Percentiles rank a stretch among this genome's conserved stretches.
Conservation (phyloP, 2,888 invertebrate genomes). For the Balanococcus diminutus region DNA sequence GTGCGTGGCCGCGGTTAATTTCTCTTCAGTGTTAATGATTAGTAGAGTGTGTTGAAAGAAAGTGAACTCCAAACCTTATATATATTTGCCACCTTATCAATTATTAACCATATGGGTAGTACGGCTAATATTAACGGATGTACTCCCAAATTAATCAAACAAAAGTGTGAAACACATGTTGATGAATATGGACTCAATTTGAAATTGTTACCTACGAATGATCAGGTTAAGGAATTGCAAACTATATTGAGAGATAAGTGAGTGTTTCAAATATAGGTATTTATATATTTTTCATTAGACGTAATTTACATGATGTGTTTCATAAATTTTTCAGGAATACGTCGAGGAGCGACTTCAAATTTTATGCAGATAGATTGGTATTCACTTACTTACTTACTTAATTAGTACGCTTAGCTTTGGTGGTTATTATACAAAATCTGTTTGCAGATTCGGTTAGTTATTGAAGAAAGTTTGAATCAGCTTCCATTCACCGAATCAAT, state of each 20-base stretch:
- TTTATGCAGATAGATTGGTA: constrained; percentile 93
- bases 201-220: constrained; percentile 74
- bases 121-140: constrained; percentile 49
- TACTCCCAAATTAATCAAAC: constrained; percentile 25
- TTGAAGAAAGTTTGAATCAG: constrained; percentile 97
- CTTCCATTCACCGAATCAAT: constrained; percentile 89
- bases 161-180: constrained; percentile 24
- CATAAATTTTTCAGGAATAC: constrained; percentile 75
- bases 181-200: constrained; percentile 63
- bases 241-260: constrained; percentile 88
- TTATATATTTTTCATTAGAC: not conserved
- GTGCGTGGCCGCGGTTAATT: not conserved
- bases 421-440: not conserved
- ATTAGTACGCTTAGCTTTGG: too few relatives aligned
- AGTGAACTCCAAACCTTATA: not conserved
- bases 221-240: constrained; percentile 82
- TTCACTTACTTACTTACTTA: not conserved
- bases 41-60: not conserved
- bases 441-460: constrained; percentile 85
- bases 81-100: not conserved
- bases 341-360: constrained; percentile 93
- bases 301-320: not conserved
- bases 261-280: constrained; percentile 61
- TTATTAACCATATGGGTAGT: constrained; percentile 48
- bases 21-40: constrained; percentile 2